phyloP scores from a whole-genome alignment of 1,140 invertebrate genomes.

The Drosophila mauritiana region DNA sequence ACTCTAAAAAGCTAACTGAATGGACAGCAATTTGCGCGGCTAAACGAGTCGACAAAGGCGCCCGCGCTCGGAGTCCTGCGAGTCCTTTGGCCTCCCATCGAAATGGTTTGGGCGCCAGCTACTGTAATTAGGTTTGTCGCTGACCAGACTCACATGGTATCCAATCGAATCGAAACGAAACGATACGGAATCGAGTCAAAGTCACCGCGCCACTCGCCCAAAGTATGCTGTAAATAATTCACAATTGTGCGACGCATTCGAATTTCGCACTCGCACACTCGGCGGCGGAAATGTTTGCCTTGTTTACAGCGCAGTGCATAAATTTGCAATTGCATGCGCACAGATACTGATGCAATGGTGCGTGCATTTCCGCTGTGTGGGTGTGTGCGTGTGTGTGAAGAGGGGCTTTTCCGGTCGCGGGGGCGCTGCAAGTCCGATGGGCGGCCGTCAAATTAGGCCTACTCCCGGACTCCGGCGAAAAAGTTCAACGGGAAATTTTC shows the following conservation, averaged over 20 bases:
- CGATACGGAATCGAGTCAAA: conserved; percentile 27
- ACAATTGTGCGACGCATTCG: conserved; percentile 63
- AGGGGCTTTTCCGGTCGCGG: background rate
- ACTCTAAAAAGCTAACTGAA: conserved; percentile 63
- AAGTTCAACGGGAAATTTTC: conserved; percentile 75
- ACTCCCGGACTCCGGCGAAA: conserved; percentile 33
- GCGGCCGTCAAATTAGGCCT: conserved; percentile 44
- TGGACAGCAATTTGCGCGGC: conserved; percentile 77
- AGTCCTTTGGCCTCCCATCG: background rate
- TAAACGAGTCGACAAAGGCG: conserved; percentile 74
- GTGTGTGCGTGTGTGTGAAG: background rate
- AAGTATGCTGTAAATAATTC: conserved; percentile 80
- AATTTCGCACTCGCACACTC: conserved; percentile 40
- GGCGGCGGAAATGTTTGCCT: conserved; percentile 72
- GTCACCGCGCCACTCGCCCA: conserved; percentile 36
- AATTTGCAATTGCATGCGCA: conserved; percentile 75
- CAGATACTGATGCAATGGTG: conserved; percentile 44
- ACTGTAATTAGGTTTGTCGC: conserved; percentile 79
- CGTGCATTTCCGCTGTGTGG: conserved; percentile 47
- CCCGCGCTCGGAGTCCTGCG: background rate
- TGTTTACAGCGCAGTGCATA: conserved; percentile 81
- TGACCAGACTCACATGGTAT: conserved; percentile 41
- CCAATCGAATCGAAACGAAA: conserved; percentile 12
- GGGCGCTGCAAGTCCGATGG: background rate
- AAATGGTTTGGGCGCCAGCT: conserved; percentile 30